A percentile compares a stretch with the other conserved stretches of the same genome.
These are phyloP conservation scores for Gavialis gangeticus DNA, from an alignment of 2,113 vertebrate genomes.

Conservation along the genomic window DNA sequence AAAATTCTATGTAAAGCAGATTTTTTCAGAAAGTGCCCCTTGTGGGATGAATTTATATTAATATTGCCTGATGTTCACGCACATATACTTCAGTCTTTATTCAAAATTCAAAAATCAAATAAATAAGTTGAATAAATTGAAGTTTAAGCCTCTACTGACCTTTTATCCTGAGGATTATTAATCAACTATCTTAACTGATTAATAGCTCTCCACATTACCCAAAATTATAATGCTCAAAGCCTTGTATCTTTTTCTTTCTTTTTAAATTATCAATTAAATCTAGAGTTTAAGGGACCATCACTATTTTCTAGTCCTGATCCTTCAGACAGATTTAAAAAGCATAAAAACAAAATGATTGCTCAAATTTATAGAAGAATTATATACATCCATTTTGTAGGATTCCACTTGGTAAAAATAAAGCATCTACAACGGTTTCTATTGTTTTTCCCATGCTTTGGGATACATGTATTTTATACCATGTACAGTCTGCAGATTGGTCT, in stretches of 20 bases:
- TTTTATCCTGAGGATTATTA: slow-evolving; percentile 10
- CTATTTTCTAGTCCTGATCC: not conserved
- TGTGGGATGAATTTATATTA: not conserved
- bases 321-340: not conserved
- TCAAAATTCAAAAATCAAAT: slow-evolving; percentile 34
- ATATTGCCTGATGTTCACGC: not conserved
- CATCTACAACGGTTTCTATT: not conserved
- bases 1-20: not conserved
- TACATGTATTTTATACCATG: not conserved
- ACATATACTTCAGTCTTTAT: not conserved
- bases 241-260: not conserved
- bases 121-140: slow-evolving; percentile 7
- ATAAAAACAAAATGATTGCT: not conserved
- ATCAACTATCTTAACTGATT: slow-evolving; percentile 23
- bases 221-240: not conserved
- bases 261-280: slow-evolving; percentile 1
- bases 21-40: not conserved
- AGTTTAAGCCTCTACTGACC: slow-evolving; percentile 9
- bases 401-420: not conserved
- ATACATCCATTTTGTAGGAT: not conserved
- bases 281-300: not conserved
- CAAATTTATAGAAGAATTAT: not conserved
- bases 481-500: not conserved
- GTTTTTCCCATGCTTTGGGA: fast-evolving
- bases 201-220: slow-evolving; percentile 16